A percentile compares a stretch with the other conserved stretches of the same genome.
These are phyloP conservation scores for Palythoa caribaeorum DNA, from an alignment of 92 coral and sea anemone species.

Conservation along the genomic window DNA sequence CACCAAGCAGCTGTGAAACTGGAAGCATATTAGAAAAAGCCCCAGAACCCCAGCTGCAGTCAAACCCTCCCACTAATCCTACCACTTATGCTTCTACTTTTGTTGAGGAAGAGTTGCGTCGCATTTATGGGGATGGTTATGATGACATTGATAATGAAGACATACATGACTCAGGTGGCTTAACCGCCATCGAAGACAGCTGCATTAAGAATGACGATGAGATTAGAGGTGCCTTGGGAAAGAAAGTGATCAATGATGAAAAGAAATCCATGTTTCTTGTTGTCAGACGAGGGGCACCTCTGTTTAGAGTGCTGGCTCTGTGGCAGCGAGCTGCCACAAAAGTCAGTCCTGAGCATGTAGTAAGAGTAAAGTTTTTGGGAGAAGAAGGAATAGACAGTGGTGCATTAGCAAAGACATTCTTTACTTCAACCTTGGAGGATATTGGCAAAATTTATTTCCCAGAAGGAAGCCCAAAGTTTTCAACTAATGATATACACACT, in stretches of 20 bases:
- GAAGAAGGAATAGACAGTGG: conserved; percentile 19
- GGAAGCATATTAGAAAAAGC: conserved; percentile 29
- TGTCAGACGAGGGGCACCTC: conserved; percentile 32
- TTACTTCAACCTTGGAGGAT: conserved; percentile 14
- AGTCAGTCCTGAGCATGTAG: conserved; percentile 31
- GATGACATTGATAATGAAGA: conserved; percentile 30
- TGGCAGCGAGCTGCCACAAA: conserved; percentile 54
- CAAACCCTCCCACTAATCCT: conserved; percentile 36
- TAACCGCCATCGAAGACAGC: conserved; percentile 12
- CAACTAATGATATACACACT: conserved; percentile 27
- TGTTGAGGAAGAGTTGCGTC: conserved; percentile 49
- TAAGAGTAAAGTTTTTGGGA: conserved; percentile 35
- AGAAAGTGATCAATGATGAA: conserved; percentile 53
- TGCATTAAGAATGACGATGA: conserved; percentile 48
- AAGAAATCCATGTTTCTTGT: conserved; percentile 41
- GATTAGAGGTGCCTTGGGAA: conserved; percentile 43
- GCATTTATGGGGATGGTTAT: conserved; percentile 48
- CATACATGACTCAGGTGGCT: conserved; percentile 26
- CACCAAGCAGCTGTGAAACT: conserved; percentile 7
- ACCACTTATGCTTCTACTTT: conserved; percentile 35
- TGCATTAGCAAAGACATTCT: conserved; percentile 20
- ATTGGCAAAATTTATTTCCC: conserved; percentile 24
- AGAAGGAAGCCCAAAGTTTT: conserved; percentile 32
- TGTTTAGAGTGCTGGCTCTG: conserved; percentile 41
- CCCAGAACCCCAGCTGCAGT: conserved; percentile 25